Percentiles rank a stretch among this genome's conserved stretches.
Conservation (phyloP, 2,113 vertebrate species). For the Aegotheles bennettii region DNA sequence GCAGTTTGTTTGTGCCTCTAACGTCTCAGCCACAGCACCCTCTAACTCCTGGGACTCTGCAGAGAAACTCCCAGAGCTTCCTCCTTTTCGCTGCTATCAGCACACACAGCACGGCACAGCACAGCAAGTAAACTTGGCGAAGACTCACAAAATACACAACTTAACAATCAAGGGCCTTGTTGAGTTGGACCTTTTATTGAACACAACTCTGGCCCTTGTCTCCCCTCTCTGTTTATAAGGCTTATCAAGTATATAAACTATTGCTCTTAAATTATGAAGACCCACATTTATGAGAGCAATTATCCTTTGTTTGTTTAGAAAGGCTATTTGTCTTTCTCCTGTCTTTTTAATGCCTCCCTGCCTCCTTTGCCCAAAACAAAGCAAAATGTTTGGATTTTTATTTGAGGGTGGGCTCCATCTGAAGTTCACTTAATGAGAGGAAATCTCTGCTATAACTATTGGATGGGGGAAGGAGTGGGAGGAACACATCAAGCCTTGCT, state of each 20-base stretch:
- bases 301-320: slow-evolving; percentile 73
- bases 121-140: slow-evolving; percentile 73
- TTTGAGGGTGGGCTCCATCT: slow-evolving; percentile 49
- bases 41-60: not conserved
- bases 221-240: slow-evolving; percentile 67
- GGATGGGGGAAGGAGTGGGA: not conserved
- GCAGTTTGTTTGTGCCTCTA: not conserved
- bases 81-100: slow-evolving; percentile 56
- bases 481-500: not conserved
- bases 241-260: slow-evolving; percentile 66
- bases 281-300: slow-evolving; percentile 68
- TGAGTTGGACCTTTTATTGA: slow-evolving; percentile 66
- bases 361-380: slow-evolving; percentile 64
- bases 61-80: slow-evolving; percentile 36
- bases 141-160: slow-evolving; percentile 65
- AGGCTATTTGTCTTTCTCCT: slow-evolving; percentile 66
- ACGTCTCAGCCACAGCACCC: not conserved
- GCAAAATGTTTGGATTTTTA: slow-evolving; percentile 64
- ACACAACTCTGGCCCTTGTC: slow-evolving; percentile 41
- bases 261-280: slow-evolving; percentile 68
- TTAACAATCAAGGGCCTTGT: slow-evolving; percentile 71
- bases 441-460: slow-evolving; percentile 11
- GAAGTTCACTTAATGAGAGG: slow-evolving; percentile 35
- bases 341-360: slow-evolving; percentile 50
- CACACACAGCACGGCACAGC: slow-evolving; percentile 47